Base-by-base conservation (phyloP, 2,797 vertebrate genomes). In the Dromococcyx pavoninus region DNA sequence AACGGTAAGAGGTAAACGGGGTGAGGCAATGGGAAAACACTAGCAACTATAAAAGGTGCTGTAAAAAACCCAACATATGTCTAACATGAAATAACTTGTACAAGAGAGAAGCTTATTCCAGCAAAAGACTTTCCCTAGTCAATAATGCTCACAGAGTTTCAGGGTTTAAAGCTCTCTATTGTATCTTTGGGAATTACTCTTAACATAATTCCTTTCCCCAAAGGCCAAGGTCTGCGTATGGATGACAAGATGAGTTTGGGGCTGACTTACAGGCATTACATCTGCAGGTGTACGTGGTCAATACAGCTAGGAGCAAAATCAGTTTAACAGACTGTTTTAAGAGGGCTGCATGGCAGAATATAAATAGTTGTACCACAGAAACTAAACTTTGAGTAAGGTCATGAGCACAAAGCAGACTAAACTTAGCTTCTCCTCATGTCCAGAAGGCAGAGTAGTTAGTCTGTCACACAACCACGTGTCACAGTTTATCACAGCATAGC, bases 271-370 rank as follows among this genome's bases (percentile, higher is more conserved):
- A 5, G 28, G 50, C 21, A 1, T 5, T 5, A 9, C 30, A 1
- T 5, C 54, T 9, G 39, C 27, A 2, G 17, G 28, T 5, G 17
- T 16, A 13, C 10, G 1, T 0, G 3, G 11, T 4, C 8, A 0
- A 22, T 12, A 41, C 5, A 14, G 12, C 46, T 11, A 8, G 54
- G 70, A 43, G 54, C 23, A 44, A 80, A 71, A 46, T 5, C 41
- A 3, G 32, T 7, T 19, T 17, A 60, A 54, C 53, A 37, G 28
- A 5, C 10, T 53, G 32, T 5, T 60, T 66, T 24, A 21, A 54
- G 46, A 30, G 35, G 54, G n/a, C 10, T 66, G 22, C 9, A 13
- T 7, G 23, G 39, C 43, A 67, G 30, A 33, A 50, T 43, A 37
- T 6, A 51, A 51, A 51, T 7, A 28, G 15, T 51, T 51, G 25